Evolutionary conservation across 2,888 invertebrate genomes (phyloP), one percentile per base, ranked within the genome.

Genomic region (Oeneis ivallda): DNA sequence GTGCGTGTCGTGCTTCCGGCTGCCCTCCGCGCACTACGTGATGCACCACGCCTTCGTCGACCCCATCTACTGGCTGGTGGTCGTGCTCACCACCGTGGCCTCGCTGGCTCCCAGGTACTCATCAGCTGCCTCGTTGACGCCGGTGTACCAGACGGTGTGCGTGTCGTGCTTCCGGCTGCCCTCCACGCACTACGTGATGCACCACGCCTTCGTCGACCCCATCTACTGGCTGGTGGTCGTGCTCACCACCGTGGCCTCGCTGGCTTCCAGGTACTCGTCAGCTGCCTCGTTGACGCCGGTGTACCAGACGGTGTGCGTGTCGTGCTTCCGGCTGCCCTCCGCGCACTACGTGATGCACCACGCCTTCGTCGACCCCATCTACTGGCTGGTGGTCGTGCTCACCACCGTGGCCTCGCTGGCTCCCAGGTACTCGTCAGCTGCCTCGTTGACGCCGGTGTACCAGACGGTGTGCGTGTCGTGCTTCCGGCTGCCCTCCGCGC

Each of bases 11-110:
- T 96, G 97, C 85, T 94, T 96, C 83, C 95, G 95, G 65, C 92
- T 98, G 76, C 96, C 97, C 45, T 96, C 97, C 76, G 98, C 97
- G 37, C 97, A 96, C 86, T 96, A 95, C 95, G 96, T 98, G 64
- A 95, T 98, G 87, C 95, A 96, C 81, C 93, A 94, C 80, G 95
- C 96, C 61, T 92, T 98, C 78, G 85, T 87, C 32, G 94, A 96
- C 69, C 93, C 95, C 4, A 89, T 94, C 19, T 98, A 96, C 92
- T 98, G 98, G 96, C 92, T 97, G 64, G 94, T 96, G 39, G 93
- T 97, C 60, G 74, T 96, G 15, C 85, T 98, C 67, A 94, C 96
- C 59, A 94, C 96, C 34, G 95, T 97, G 41, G 89, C 96, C 54
- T 96, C 98, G 62, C 91, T 97, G 60, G 88, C 97, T 70, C 98